Conservation (phyloP, 2,113 vertebrate species). For the Dromiciops gliroides region DNA sequence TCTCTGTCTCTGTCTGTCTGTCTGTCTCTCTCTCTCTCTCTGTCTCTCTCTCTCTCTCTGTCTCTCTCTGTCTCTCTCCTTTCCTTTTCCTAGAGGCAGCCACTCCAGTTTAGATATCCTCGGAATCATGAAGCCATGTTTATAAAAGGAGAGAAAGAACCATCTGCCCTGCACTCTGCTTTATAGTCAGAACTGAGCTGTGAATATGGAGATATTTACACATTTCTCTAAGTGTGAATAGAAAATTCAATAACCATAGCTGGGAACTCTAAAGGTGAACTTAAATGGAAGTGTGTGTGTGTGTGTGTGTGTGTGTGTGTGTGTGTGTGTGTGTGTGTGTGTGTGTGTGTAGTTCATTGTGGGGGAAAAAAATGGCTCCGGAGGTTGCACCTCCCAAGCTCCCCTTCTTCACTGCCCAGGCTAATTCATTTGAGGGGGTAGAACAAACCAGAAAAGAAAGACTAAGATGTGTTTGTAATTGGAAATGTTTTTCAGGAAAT, state of each 20-base stretch:
- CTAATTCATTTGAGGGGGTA: slow-evolving; percentile 82
- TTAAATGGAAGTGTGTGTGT: slow-evolving; percentile 68
- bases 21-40: no score
- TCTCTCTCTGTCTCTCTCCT: neutral
- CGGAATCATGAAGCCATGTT: neutral
- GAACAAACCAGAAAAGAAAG: slow-evolving; percentile 84
- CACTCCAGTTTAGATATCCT: slow-evolving; percentile 4
- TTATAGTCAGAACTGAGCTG: slow-evolving; percentile 31
- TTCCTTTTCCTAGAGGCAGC: neutral
- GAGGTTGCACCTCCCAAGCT: slow-evolving; percentile 77
- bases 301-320: slow-evolving; percentile 62
- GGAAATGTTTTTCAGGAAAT: slow-evolving; percentile 88
- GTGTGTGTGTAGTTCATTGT: slow-evolving; percentile 76
- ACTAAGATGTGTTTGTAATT: slow-evolving; percentile 86
- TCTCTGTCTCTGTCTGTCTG: neutral
- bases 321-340: slow-evolving; percentile 56
- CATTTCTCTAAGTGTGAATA: slow-evolving; percentile 72
- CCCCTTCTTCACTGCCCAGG: slow-evolving; percentile 57
- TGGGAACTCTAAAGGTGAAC: slow-evolving; percentile 77
- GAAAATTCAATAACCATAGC: slow-evolving; percentile 77
- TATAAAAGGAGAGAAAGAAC: slow-evolving; percentile 11
- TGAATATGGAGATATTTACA: slow-evolving; percentile 78
- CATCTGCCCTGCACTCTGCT: neutral
- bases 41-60: neutral
- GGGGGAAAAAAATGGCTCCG: slow-evolving; percentile 76